Evolutionary conservation across 2,113 vertebrate species (phyloP), one percentile per base, ranked within the genome.

Genomic region (Trinectes maculatus): DNA sequence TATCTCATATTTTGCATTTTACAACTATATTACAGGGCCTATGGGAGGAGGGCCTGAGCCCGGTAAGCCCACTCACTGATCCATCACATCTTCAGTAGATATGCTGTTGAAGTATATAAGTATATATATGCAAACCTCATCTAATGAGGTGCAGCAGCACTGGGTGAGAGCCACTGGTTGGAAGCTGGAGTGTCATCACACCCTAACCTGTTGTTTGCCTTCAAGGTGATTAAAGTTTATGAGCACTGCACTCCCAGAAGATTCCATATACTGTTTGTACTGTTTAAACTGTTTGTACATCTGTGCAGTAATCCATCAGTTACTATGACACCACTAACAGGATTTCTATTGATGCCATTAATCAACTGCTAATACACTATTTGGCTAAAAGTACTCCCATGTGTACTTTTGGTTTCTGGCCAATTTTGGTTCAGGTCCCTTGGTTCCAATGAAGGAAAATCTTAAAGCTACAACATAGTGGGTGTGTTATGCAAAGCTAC

Each of bases 351-450:
- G 26, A 40, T 29, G 29, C 31, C 47, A 29, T 59, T 59, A 34
- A 55, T 37, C 52, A 59, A 28, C 24, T n/a, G 24, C 18, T 51
- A 39, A 42, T 31, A 64, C 46, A 26, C 29, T 52, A 5, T 37
- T 29, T 19, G 25, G 15, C 33, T 13, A 55, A 9, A 37, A 55
- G 37, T 13, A 29, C 25, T 31, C 55, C 55, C 39, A 43, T 21
- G 56, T 29, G 56, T 3, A 43, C 25, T 44, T 59, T 44, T 59
- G 25, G n/a, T 44, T 44, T 44, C 12, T 22, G 56, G 39, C 56
- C 39, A 58, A 43, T 58, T 58, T 58, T 43, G 39, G 55, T 58
- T 19, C 6, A 3, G 39, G 3, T 42, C 54, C 55, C 25, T 29
- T 9, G 11, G 55, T 43, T 59, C 24, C 39, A 22, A 44, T 59